Evolutionary conservation across 2,113 vertebrate genomes (phyloP).

Genomic region (Siniperca knerii): DNA sequence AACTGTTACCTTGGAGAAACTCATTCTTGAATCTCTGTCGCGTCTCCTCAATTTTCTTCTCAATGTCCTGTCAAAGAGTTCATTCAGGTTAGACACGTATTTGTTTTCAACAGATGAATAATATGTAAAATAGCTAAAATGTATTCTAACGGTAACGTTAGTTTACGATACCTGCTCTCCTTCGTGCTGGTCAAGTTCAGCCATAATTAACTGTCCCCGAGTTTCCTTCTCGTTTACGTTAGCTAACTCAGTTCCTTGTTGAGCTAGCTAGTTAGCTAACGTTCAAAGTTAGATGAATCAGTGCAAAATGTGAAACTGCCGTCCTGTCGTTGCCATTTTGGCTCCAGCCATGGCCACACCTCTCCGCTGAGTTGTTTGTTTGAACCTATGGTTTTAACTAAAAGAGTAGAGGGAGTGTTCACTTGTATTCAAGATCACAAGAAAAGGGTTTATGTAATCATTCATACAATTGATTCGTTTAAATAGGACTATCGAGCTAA

Average conservation of each 20-base stretch:
- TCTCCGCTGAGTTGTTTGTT: slow-evolving; percentile 24
- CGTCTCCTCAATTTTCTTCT: slow-evolving; percentile 87
- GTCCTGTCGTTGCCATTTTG: slow-evolving; percentile 65
- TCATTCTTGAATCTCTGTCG: slow-evolving; percentile 91
- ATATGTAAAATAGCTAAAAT: neutral
- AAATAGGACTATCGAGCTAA: neutral
- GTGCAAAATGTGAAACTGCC: slow-evolving; percentile 67
- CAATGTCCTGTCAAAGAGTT: slow-evolving; percentile 82
- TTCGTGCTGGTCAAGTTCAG: slow-evolving; percentile 76
- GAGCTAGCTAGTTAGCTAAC: slow-evolving; percentile 44
- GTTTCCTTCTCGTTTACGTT: slow-evolving; percentile 12
- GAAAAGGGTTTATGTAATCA: neutral
- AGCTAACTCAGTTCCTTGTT: slow-evolving; percentile 47
- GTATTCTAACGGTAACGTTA: neutral
- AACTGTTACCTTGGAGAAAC: slow-evolving; percentile 87
- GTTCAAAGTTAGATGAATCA: slow-evolving; percentile 62
- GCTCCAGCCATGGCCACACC: slow-evolving; percentile 67
- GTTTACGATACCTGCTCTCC: slow-evolving; percentile 77
- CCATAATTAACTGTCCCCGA: slow-evolving; percentile 78
- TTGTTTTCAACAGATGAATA: neutral
- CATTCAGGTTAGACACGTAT: slow-evolving; percentile 10
- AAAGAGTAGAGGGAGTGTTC: neutral
- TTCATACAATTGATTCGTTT: neutral
- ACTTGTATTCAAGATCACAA: neutral
- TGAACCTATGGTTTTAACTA: neutral